phyloP scores from a whole-genome alignment of 1,140 invertebrate species.

The Papilio aristodemus region DNA sequence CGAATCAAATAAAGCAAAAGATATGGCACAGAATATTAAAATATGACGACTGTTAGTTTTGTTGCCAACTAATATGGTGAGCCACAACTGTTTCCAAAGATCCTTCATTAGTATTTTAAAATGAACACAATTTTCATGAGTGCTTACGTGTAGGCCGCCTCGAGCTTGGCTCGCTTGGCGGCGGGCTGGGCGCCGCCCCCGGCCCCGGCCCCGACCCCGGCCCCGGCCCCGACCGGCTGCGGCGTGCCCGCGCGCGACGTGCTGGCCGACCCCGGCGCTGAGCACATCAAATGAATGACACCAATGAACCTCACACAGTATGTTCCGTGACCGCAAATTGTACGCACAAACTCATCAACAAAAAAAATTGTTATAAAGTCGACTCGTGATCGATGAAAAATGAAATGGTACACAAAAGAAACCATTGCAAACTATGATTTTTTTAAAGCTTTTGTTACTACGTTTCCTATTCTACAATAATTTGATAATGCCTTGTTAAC shows the following conservation, averaged over 20 bases:
- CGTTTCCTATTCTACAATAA: too few relatives aligned
- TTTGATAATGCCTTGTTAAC: too few relatives aligned
- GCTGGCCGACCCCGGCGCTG: slow-evolving; percentile 71
- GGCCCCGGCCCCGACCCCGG: slow-evolving; percentile 45
- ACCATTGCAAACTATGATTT: too few relatives aligned
- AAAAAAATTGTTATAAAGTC: too few relatives aligned
- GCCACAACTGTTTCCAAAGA: too few relatives aligned
- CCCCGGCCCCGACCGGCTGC: slow-evolving; percentile 54
- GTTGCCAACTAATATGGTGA: too few relatives aligned
- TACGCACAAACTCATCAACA: neutral
- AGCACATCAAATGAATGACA: neutral
- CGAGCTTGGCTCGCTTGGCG: slow-evolving; percentile 63
- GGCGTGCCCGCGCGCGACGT: slow-evolving; percentile 86
- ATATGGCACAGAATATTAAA: neutral
- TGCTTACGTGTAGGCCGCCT: slow-evolving; percentile 62
- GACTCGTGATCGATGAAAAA: too few relatives aligned
- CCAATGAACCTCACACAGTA: neutral
- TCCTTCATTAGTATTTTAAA: too few relatives aligned
- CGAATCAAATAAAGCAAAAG: neutral
- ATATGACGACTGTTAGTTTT: too few relatives aligned
- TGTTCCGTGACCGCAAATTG: neutral
- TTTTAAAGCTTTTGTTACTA: too few relatives aligned
- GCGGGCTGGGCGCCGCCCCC: slow-evolving; percentile 50
- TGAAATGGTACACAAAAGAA: too few relatives aligned
- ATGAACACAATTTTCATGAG: too few relatives aligned